Base-by-base conservation (phyloP, 2,888 invertebrate genomes). In the Zelleria hepariella region DNA sequence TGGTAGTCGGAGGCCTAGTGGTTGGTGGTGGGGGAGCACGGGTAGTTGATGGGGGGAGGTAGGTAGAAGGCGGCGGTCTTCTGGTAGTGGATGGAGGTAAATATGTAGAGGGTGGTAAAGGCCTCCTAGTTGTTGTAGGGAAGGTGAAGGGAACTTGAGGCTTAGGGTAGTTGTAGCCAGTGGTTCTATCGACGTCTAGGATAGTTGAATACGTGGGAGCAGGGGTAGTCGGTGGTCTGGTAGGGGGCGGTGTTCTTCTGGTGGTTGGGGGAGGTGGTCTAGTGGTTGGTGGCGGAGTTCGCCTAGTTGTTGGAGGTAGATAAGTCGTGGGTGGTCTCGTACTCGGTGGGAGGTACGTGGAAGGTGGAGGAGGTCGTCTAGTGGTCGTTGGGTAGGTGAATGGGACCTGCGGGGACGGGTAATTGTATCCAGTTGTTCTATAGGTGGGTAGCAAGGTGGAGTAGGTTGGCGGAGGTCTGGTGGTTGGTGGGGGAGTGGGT, bases 81-180 rank as follows among this genome's bases (percentile, higher is more conserved):
- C 59, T 26, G 55, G 62, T 57, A 54, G 64, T 62, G 48, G 66
- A 60, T 58, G 63, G 60, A 21, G 61, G 63, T 42, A 42, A 42
- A 42, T 42, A 42, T 7, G 42, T 25, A 54, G 60, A 54, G 20
- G 63, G 15, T 58, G 65, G 63, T 47, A 65, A 64, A 10, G 57
- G 42, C 10, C 24, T 42, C 20, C 8, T 65, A 4, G 63, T 57
- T 5, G 68, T 66, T 5, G 65, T 62, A 21, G 68, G 63, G 59
- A 69, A 69, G 0, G 77, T 75, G 55, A 80, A 80, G 2, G 75
- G 72, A 20, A 75, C 64, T 58, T 64, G 74, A 1, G 78, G 74
- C 26, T 62, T 61, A 59, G 62, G 6, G 60, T 64, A 54, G 56
- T 60, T 26, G 59, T 59, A 25, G 55, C 59, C 54, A 53, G 59